These are phyloP conservation scores for Microctenopoma stevenorrisi DNA, from an alignment of 2,797 vertebrate genomes.

Conservation along the genomic window DNA sequence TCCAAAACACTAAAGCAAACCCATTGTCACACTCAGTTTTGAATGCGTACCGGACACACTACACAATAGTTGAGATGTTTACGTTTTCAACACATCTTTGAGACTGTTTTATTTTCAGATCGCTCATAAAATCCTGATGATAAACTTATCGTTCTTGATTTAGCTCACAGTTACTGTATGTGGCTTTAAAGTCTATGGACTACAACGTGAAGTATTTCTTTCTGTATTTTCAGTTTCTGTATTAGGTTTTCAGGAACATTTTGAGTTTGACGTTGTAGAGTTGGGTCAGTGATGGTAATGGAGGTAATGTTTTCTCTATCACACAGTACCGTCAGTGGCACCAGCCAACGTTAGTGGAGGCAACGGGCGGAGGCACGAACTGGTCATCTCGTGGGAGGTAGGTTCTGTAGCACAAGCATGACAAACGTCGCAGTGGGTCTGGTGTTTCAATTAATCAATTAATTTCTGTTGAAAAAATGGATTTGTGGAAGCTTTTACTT, in stretches of 20 bases:
- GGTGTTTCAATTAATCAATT: constrained; percentile 2
- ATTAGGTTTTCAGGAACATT: not conserved
- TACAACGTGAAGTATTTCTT: not conserved
- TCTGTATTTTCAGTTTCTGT: not conserved
- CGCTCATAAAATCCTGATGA: not conserved
- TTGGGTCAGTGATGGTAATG: constrained; percentile 24
- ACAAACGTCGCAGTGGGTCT: constrained; percentile 35
- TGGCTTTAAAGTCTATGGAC: not conserved
- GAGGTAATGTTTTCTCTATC: constrained; percentile 46
- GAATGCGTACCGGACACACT: not conserved
- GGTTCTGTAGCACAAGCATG: constrained; percentile 51
- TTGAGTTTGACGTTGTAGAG: constrained; percentile 17
- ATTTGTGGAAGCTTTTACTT: constrained; percentile 1
- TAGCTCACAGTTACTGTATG: not conserved
- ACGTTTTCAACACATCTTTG: not conserved
- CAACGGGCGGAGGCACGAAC: constrained; percentile 92
- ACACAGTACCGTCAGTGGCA: constrained; percentile 92
- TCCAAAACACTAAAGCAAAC: constrained; percentile 5
- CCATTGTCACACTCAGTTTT: not conserved
- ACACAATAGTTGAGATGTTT: not conserved
- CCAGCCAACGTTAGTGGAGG: constrained; percentile 95
- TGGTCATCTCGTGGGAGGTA: constrained; percentile 99
- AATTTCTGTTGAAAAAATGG: constrained; percentile 18
- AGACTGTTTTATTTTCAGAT: not conserved
- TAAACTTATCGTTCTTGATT: not conserved